Percentiles rank a stretch among this genome's conserved stretches.
These are phyloP conservation scores for Drosophila lini DNA, from an alignment of 1,140 invertebrate species.

Conservation along the genomic window DNA sequence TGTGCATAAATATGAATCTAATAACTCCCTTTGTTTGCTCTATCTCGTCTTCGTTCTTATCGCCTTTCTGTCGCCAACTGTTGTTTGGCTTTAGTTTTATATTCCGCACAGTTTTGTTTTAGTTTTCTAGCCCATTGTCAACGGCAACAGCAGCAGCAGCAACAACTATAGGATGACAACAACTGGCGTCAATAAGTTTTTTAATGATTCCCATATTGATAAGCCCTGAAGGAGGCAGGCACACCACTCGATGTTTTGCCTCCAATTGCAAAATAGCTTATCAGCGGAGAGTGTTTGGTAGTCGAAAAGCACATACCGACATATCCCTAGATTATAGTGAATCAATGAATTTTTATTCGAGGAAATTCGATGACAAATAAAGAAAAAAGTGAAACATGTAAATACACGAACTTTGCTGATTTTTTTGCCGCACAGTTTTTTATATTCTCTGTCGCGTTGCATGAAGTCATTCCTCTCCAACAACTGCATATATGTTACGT, in stretches of 20 bases:
- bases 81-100: constrained; percentile 38
- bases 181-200: constrained; percentile 52
- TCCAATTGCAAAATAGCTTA: constrained; percentile 27
- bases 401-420: background rate
- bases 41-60: constrained; percentile 42
- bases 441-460: constrained; percentile 19
- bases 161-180: constrained; percentile 29
- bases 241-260: constrained; percentile 28
- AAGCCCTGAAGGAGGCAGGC: constrained; percentile 17
- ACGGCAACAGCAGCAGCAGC: constrained; percentile 11
- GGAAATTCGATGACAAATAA: constrained; percentile 33
- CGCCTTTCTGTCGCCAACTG: constrained; percentile 29
- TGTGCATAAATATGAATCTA: constrained; percentile 67
- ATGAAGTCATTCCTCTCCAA: constrained; percentile 38
- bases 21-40: constrained; percentile 67
- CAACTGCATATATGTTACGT: constrained; percentile 15
- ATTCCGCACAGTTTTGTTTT: constrained; percentile 32
- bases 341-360: constrained; percentile 44
- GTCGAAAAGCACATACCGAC: background rate
- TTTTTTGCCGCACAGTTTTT: background rate
- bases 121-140: constrained; percentile 36
- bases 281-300: constrained; percentile 17
- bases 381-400: constrained; percentile 4
- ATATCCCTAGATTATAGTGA: constrained; percentile 18
- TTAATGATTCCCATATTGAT: constrained; percentile 32